Evolutionary conservation across 2,797 vertebrate species (phyloP).

Genomic region (Sternotherus odoratus): DNA sequence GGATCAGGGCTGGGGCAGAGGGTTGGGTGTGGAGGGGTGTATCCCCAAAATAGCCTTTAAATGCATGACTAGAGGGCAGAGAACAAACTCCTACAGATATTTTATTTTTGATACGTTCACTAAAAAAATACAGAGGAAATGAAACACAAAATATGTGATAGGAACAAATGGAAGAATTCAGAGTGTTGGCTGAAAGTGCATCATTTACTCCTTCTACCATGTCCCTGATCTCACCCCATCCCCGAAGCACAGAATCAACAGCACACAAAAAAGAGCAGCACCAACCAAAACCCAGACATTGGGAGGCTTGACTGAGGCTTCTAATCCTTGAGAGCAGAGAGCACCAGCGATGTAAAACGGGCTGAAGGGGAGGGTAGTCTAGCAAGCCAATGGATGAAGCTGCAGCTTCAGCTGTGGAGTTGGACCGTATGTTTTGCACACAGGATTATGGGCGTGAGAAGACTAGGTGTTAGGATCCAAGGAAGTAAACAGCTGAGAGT

Average conservation of each 20-base stretch:
- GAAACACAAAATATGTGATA: slow-evolving; percentile 76
- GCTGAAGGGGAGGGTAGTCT: slow-evolving; percentile 29
- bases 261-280: slow-evolving; percentile 65
- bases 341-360: slow-evolving; percentile 9
- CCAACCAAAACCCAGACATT: slow-evolving; percentile 48
- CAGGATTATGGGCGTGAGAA: neutral
- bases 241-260: slow-evolving; percentile 68
- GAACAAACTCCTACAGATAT: slow-evolving; percentile 56
- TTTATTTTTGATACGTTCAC: slow-evolving; percentile 80
- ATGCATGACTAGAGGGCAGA: neutral
- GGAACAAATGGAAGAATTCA: slow-evolving; percentile 69
- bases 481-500: slow-evolving; percentile 28
- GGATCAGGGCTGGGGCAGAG: too few species aligned
- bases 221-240: slow-evolving; percentile 57
- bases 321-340: neutral
- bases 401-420: neutral
- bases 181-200: slow-evolving; percentile 74
- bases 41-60: neutral
- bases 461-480: neutral
- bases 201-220: slow-evolving; percentile 62
- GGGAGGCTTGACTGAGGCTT: neutral
- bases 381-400: neutral
- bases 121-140: slow-evolving; percentile 84
- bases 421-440: neutral
- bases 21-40: neutral